phyloP scores from a whole-genome alignment of 2,888 invertebrate genomes.

The Electrophaes corylata region DNA sequence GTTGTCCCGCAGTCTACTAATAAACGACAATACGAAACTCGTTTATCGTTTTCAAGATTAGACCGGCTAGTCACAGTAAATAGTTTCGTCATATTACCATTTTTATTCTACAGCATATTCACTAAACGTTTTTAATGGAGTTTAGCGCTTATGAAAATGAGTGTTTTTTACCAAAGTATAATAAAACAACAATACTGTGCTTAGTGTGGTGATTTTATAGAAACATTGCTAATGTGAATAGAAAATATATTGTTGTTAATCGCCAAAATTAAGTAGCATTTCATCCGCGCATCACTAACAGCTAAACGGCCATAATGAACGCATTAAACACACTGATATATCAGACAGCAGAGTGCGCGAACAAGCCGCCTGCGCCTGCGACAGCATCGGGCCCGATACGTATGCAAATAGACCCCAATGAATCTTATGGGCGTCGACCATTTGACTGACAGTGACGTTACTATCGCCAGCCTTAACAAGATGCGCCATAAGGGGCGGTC shows the following conservation, averaged over 20 bases:
- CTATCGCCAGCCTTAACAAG: slow-evolving; percentile 68
- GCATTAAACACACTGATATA: slow-evolving; percentile 79
- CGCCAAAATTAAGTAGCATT: slow-evolving; percentile 7
- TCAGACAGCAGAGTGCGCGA: slow-evolving; percentile 67
- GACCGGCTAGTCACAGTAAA: too few species aligned
- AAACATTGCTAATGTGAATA: neutral
- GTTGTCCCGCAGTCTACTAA: too few species aligned
- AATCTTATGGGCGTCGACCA: slow-evolving; percentile 78
- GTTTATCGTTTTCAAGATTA: too few species aligned
- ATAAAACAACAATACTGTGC: neutral
- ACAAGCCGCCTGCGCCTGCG: slow-evolving; percentile 68
- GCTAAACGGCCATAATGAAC: slow-evolving; percentile 74
- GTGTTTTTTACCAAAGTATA: neutral
- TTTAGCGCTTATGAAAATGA: neutral
- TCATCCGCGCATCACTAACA: slow-evolving; percentile 50
- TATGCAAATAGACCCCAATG: slow-evolving; percentile 81
- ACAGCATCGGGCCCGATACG: slow-evolving; percentile 70
- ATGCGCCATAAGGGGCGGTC: slow-evolving; percentile 64
- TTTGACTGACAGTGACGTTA: slow-evolving; percentile 78
- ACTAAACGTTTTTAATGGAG: too few species aligned
- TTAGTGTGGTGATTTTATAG: neutral
- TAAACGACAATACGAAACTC: too few species aligned
- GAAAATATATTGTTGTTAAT: neutral
- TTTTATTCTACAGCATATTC: too few species aligned
- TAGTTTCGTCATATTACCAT: too few species aligned